phyloP scores from a whole-genome alignment of 2,888 invertebrate species.

The Listrodromus nycthemerus region DNA sequence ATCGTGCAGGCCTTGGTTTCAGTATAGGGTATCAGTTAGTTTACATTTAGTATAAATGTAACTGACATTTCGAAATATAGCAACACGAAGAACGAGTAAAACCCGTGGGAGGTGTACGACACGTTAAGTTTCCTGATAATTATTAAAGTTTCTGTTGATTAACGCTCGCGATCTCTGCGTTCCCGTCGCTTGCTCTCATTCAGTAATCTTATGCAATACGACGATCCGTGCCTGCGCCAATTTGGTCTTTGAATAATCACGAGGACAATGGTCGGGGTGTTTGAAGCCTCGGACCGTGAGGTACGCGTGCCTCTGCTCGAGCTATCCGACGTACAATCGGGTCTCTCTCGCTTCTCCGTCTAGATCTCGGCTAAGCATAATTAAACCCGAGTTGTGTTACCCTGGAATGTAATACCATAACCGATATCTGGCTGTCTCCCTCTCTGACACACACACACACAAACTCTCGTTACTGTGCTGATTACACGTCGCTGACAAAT shows the following conservation, averaged over 20 bases:
- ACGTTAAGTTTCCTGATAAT: conserved; percentile 35
- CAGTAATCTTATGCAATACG: conserved; percentile 62
- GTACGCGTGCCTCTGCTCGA: conserved; percentile 52
- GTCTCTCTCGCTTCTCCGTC: conserved; percentile 47
- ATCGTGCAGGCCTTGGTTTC: conserved; percentile 42
- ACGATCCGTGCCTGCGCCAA: conserved; percentile 60
- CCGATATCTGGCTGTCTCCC: conserved; percentile 45
- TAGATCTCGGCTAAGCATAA: conserved; percentile 70
- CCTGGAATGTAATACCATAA: conserved; percentile 67
- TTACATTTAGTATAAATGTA: too few species aligned
- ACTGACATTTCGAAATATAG: conserved; percentile 42
- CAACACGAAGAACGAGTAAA: conserved; percentile 40
- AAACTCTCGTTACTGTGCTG: conserved; percentile 22
- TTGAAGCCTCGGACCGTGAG: conserved; percentile 52
- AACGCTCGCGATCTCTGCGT: conserved; percentile 22
- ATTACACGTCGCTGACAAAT: conserved; percentile 63
- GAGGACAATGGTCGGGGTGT: conserved; percentile 64
- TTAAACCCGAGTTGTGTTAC: conserved; percentile 66
- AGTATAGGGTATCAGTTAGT: not conserved
- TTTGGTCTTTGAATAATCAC: conserved; percentile 64
- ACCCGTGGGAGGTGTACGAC: conserved; percentile 16
- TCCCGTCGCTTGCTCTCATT: conserved; percentile 1
- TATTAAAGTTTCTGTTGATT: conserved; percentile 2
- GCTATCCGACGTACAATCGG: conserved; percentile 44
- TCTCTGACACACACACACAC: conserved; percentile 1